Evolutionary conservation across 2,113 vertebrate species (phyloP).

Genomic region (Cephalopterus ornatus): DNA sequence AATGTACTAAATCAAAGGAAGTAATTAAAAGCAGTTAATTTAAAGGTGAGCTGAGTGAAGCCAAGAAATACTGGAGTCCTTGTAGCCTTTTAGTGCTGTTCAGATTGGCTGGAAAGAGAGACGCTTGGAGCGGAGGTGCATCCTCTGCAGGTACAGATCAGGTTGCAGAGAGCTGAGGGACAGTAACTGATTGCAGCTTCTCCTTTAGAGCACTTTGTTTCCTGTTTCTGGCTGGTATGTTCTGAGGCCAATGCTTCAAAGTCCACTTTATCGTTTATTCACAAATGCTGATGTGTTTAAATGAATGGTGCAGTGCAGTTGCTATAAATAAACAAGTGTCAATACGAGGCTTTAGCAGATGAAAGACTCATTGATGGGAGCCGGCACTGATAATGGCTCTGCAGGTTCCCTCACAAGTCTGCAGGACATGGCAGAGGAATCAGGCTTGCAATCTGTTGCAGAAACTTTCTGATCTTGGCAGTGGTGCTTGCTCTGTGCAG

Average conservation of each 20-base stretch:
- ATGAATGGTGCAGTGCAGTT: slow-evolving; percentile 55
- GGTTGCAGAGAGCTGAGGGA: neutral
- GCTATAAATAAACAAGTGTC: slow-evolving; percentile 68
- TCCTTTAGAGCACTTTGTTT: neutral
- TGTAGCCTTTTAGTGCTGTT: neutral
- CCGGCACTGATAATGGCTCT: slow-evolving; percentile 56
- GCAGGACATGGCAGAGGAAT: slow-evolving; percentile 16
- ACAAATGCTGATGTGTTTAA: slow-evolving; percentile 58
- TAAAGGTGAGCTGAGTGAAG: neutral
- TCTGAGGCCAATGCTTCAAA: slow-evolving; percentile 25
- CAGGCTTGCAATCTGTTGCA: neutral
- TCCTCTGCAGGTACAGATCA: neutral
- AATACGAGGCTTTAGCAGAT: slow-evolving; percentile 56
- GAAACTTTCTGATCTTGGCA: slow-evolving; percentile 10
- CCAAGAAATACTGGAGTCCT: neutral
- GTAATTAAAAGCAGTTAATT: neutral
- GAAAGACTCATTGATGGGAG: slow-evolving; percentile 62
- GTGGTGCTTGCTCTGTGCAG: neutral
- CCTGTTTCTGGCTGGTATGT: neutral
- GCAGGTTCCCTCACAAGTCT: slow-evolving; percentile 58
- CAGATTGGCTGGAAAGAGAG: neutral
- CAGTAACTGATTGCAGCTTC: neutral
- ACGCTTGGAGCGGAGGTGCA: neutral
- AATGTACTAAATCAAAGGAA: neutral
- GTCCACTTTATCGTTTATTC: slow-evolving; percentile 57